phyloP scores from a whole-genome alignment of 2,797 vertebrate genomes.

The Centropyge bicolor region DNA sequence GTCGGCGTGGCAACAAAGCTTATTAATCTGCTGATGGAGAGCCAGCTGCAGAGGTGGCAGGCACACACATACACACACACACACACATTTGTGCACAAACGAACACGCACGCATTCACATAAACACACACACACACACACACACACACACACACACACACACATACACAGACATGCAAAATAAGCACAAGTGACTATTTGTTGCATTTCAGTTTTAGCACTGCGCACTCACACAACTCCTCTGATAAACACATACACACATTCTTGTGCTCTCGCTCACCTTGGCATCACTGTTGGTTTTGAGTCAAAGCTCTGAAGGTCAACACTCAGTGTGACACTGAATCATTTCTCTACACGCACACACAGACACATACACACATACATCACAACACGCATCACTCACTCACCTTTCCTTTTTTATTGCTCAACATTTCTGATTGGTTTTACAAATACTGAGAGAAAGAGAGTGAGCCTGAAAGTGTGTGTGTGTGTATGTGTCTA shows the following conservation, averaged over 20 bases:
- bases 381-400: slow-evolving; percentile 50
- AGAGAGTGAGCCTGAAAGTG: slow-evolving; percentile 46
- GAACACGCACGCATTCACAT: slow-evolving; percentile 49
- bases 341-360: slow-evolving; percentile 52
- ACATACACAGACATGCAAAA: slow-evolving; percentile 43
- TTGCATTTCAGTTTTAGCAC: slow-evolving; percentile 34
- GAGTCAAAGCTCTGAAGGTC: slow-evolving; percentile 66
- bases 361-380: no score
- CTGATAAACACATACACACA: slow-evolving; percentile 29
- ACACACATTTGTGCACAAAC: neutral
- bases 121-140: slow-evolving; percentile 46
- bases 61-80: slow-evolving; percentile 58
- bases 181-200: slow-evolving; percentile 57
- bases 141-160: neutral
- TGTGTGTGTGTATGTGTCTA: slow-evolving; percentile 41
- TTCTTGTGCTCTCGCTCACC: slow-evolving; percentile 60
- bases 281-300: slow-evolving; percentile 58
- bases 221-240: slow-evolving; percentile 9
- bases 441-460: slow-evolving; percentile 89
- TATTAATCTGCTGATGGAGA: slow-evolving; percentile 99
- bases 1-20: slow-evolving; percentile 99
- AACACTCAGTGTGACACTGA: slow-evolving; percentile 46
- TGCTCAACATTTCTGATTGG: slow-evolving; percentile 78
- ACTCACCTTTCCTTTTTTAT: slow-evolving; percentile 47
- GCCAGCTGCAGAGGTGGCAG: slow-evolving; percentile 97